These are phyloP conservation scores for Petrocephalus microphthalmus DNA, from an alignment of 2,113 vertebrate genomes.

Conservation along the genomic window DNA sequence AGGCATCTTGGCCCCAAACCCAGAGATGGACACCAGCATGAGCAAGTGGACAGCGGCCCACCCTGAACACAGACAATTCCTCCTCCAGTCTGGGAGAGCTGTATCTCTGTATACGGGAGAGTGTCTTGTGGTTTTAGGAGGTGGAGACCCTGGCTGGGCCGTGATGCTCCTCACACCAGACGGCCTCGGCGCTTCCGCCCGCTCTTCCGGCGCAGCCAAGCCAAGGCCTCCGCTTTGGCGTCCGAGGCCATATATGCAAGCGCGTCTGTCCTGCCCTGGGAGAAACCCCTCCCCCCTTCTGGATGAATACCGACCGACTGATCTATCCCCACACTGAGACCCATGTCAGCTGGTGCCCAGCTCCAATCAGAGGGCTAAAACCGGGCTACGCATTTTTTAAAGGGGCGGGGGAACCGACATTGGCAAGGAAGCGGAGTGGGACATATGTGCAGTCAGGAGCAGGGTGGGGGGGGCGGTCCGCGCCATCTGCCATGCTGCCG, in stretches of 20 bases:
- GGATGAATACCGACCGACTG: background rate
- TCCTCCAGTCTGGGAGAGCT: background rate
- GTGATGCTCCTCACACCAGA: background rate
- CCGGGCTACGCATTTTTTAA: background rate
- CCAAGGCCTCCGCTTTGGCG: background rate
- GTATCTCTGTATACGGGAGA: background rate
- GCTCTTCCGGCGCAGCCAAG: too few species aligned
- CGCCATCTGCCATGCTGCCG: background rate
- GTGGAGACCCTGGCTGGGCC: background rate
- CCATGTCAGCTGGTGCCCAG: background rate
- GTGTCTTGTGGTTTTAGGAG: background rate
- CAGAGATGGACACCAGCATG: background rate
- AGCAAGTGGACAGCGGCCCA: background rate
- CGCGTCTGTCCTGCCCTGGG: background rate
- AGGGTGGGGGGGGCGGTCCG: background rate
- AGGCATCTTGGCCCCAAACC: background rate
- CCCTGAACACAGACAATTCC: background rate
- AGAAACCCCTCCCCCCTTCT: background rate
- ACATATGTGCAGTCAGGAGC: constrained; percentile 4
- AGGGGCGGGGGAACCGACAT: background rate
- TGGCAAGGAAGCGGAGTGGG: background rate
- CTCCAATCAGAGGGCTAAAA: background rate
- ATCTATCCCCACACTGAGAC: background rate
- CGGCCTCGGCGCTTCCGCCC: background rate
- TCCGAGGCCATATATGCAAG: background rate